Evolutionary conservation across 2,797 vertebrate genomes (phyloP), one percentile per base, ranked within the genome.

Genomic region (Hippocampus kuda): DNA sequence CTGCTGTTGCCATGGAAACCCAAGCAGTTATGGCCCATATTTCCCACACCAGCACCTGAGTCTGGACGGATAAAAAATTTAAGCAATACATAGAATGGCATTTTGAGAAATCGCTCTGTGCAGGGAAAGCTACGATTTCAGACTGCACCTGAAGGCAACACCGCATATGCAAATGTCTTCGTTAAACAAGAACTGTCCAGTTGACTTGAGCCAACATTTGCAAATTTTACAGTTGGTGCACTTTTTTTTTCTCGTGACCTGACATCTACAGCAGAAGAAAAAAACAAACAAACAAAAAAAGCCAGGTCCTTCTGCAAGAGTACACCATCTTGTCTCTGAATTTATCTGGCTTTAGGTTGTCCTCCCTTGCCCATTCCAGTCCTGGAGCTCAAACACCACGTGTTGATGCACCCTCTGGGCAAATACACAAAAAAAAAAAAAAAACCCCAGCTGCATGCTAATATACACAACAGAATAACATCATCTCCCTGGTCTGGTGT

Each of bases 1-100:
- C 15, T 61, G 59, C 38, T 61, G 59, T 61, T 61, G 30, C 30
- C 59, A 38, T 61, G 59, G 59, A 38, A 61, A 61, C 59, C 30
- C 30, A 20, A 20, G 59, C 59, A 38, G 59, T 61, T 61, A 61
- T 38, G 59, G 13, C 59, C 59, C 59, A 61, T 34, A 61, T 61
- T 38, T 61, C 7, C 30, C 59, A 20, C 59, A 10, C 30, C 34
- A 61, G 59, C 30, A 38, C 27, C 30, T 20, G 16, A 34, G 59
- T 9, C 8, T 22, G 59, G 30, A 61, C 18, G 59, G 27, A 60
- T 34, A 60, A 27, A 61, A 61, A 30, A 18, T 34, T 8, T 59
- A 16, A 27, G 20, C 26, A 15, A 30, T 24, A 59, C 26, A 30
- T 30, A 27, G 5, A 59, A 59, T 5, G 56, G 56, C 26, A 59